Conservation (phyloP, 2,113 vertebrate species). For the Sardina pilchardus region DNA sequence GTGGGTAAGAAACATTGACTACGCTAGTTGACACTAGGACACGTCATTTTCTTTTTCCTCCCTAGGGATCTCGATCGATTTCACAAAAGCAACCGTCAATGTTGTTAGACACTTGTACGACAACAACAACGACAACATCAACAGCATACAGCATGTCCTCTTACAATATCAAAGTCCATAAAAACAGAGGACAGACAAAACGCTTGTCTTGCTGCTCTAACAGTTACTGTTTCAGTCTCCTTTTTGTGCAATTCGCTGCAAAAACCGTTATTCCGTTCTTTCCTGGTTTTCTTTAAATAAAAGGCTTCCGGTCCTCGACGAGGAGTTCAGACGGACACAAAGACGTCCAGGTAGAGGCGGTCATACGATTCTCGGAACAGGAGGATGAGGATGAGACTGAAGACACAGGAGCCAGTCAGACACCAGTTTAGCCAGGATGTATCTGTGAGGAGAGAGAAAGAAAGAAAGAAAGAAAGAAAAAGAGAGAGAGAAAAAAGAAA, state of each 20-base stretch:
- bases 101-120: conserved; percentile 40
- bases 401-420: conserved; percentile 90
- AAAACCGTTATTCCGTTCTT: not conserved
- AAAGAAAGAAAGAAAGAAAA: conserved; percentile 26
- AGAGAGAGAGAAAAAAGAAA: conserved; percentile 12
- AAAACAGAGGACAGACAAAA: not conserved
- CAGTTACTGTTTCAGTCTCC: conserved; percentile 21
- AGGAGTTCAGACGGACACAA: conserved; percentile 85
- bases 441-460: conserved; percentile 71
- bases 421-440: conserved; percentile 98
- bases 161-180: not conserved
- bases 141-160: not conserved
- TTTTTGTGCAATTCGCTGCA: conserved; percentile 55
- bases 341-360: conserved; percentile 96
- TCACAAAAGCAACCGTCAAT: conserved; percentile 6
- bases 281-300: not conserved
- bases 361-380: conserved; percentile 98
- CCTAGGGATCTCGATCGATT: not conserved
- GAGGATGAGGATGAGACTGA: conserved; percentile 91
- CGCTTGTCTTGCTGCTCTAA: not conserved
- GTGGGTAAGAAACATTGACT: conserved; percentile 39
- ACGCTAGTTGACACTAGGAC: not conserved
- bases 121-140: conserved; percentile 33
- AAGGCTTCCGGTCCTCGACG: not conserved
- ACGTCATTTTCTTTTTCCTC: not conserved